Conservation (phyloP, 2,888 invertebrate genomes). For the Orthosia incerta region DNA sequence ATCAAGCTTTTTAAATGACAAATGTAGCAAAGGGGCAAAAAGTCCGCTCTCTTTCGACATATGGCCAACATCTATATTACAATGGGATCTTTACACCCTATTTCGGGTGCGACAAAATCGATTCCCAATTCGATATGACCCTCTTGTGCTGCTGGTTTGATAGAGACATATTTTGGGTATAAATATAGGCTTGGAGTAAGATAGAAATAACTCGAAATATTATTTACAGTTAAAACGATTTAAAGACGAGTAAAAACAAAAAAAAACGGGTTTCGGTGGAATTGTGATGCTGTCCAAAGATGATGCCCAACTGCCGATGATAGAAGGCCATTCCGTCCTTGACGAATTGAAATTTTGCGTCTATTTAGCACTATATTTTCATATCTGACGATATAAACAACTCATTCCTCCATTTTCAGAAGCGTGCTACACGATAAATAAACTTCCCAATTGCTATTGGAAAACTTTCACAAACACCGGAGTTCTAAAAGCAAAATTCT, state of each 20-base stretch:
- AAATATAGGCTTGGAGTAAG: slow-evolving; percentile 39
- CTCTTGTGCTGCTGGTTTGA: slow-evolving; percentile 83
- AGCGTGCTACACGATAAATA: neutral
- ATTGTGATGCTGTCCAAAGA: neutral
- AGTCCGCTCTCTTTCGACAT: slow-evolving; percentile 79
- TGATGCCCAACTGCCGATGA: neutral
- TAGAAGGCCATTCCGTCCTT: neutral
- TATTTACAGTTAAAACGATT: slow-evolving; percentile 10
- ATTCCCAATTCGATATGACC: slow-evolving; percentile 89
- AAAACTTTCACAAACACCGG: slow-evolving; percentile 17
- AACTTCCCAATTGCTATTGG: neutral
- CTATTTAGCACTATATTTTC: neutral
- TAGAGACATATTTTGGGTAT: slow-evolving; percentile 73
- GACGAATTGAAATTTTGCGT: neutral
- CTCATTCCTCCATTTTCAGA: too few species aligned
- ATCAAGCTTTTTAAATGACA: slow-evolving; percentile 60
- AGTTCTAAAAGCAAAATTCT: slow-evolving; percentile 32
- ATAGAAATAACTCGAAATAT: slow-evolving; percentile 29
- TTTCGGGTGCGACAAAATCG: slow-evolving; percentile 89
- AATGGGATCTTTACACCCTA: slow-evolving; percentile 89
- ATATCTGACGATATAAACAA: neutral
- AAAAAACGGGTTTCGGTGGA: neutral
- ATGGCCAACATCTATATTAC: slow-evolving; percentile 88
- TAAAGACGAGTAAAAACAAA: neutral
- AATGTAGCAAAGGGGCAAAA: slow-evolving; percentile 69